Percentiles rank a stretch among this genome's conserved stretches.
Evolutionary conservation across 1,140 invertebrate species (phyloP).

Genomic region (Bombus ignitus): DNA sequence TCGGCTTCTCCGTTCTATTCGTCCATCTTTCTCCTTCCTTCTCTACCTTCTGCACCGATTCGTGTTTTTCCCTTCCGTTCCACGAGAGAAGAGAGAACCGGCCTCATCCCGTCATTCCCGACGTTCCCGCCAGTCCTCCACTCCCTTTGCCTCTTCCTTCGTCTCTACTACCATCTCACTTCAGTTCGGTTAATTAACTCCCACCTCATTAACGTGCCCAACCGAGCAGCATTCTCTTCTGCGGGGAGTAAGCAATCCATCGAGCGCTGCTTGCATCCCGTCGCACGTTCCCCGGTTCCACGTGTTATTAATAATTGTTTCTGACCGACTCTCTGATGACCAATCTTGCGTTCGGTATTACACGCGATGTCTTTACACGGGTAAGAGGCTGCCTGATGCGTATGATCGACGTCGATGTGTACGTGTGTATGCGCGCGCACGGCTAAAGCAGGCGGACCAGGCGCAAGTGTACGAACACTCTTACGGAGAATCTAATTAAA

Average conservation of each 20-base stretch:
- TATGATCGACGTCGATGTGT: background rate
- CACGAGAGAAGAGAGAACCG: conserved; percentile 6
- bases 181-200: conserved; percentile 78
- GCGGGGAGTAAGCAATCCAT: conserved; percentile 16
- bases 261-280: background rate
- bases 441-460: background rate
- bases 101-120: too few species aligned
- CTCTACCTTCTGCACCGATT: background rate
- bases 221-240: conserved; percentile 69
- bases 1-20: background rate
- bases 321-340: conserved; percentile 38
- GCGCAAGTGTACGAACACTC: conserved; percentile 53
- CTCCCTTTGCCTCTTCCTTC: conserved; percentile 17
- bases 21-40: conserved; percentile 1
- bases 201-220: conserved; percentile 76
- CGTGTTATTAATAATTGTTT: conserved; percentile 67
- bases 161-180: conserved; percentile 37
- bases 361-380: background rate
- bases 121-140: background rate
- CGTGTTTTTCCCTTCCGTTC: conserved; percentile 27
- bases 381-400: conserved; percentile 12
- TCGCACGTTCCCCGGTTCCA: conserved; percentile 22
- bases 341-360: conserved; percentile 44
- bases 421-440: background rate
- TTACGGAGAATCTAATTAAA: conserved; percentile 50